Percentiles rank a stretch among this genome's conserved stretches.
These are phyloP conservation scores for Arctocebus calabarensis DNA, from an alignment of 2,797 vertebrate genomes.

Conservation along the genomic window DNA sequence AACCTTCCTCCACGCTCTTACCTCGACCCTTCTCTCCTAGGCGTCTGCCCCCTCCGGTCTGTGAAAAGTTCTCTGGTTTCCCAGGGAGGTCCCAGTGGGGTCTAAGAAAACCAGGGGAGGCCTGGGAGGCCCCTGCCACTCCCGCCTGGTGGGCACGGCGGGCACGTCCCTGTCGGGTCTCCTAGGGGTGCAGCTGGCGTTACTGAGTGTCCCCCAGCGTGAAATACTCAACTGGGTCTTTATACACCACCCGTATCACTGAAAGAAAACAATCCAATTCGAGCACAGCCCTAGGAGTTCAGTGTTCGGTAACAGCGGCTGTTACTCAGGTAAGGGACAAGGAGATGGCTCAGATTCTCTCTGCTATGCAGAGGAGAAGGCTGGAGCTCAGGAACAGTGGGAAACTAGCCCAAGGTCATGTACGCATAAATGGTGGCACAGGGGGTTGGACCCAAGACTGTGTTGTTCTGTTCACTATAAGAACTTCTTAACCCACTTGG, in stretches of 20 bases:
- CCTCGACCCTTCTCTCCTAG: not conserved
- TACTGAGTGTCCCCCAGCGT: not conserved
- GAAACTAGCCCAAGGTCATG: not conserved
- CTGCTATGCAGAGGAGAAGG: not conserved
- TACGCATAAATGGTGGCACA: not conserved
- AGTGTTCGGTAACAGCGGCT: accelerated
- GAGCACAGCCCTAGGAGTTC: accelerated
- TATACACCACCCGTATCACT: not conserved
- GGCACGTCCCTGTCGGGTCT: not conserved
- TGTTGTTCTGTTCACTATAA: not conserved
- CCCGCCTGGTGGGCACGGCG: accelerated
- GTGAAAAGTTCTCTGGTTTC: not conserved
- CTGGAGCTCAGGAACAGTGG: not conserved
- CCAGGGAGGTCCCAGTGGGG: not conserved
- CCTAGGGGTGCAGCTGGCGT: not conserved
- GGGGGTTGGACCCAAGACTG: not conserved
- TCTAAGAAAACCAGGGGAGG: accelerated
- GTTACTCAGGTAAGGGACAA: accelerated
- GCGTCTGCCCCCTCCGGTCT: not conserved
- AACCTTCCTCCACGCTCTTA: not conserved
- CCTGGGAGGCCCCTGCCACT: not conserved
- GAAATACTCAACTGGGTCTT: not conserved
- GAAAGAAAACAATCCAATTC: not conserved
- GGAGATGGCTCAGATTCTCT: accelerated
- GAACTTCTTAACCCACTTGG: not conserved